Percentiles rank a stretch among this genome's conserved stretches.
Conservation (phyloP, 2,113 vertebrate species). For the Takifugu flavidus region DNA sequence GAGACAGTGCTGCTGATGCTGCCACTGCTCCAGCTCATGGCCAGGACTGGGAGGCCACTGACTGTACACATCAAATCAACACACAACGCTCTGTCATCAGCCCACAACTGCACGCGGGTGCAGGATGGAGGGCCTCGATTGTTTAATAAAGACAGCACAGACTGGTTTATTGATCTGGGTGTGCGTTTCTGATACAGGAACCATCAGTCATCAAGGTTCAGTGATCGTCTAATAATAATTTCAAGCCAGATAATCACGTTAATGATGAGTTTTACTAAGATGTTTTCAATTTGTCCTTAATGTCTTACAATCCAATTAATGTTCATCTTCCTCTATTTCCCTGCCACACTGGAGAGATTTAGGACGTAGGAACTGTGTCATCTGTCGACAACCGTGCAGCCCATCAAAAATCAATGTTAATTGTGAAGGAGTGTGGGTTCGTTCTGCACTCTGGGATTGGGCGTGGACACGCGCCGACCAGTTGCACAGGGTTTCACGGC, state of each 20-base stretch:
- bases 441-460: conserved; percentile 20
- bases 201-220: too few species aligned
- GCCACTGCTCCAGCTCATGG: conserved; percentile 38
- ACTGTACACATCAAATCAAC: conserved; percentile 61
- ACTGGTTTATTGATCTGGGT: neutral
- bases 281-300: too few species aligned
- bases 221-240: too few species aligned
- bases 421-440: neutral
- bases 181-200: neutral
- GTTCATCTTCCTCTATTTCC: conserved; percentile 4
- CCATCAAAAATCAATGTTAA: neutral
- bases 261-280: too few species aligned
- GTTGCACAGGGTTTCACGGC: conserved; percentile 5
- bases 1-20: neutral
- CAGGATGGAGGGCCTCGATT: neutral
- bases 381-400: neutral
- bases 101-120: conserved; percentile 10
- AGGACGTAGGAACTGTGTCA: neutral
- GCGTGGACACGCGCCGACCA: conserved; percentile 6
- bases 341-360: conserved; percentile 5
- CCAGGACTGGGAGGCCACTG: conserved; percentile 54
- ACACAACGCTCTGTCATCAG: conserved; percentile 13
- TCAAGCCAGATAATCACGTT: too few species aligned
- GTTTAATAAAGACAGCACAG: neutral
- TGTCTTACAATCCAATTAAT: conserved; percentile 7